Evolutionary conservation across 2,888 invertebrate genomes (phyloP), one percentile per base, ranked within the genome.

Genomic region (Drosophila subquinaria): DNA sequence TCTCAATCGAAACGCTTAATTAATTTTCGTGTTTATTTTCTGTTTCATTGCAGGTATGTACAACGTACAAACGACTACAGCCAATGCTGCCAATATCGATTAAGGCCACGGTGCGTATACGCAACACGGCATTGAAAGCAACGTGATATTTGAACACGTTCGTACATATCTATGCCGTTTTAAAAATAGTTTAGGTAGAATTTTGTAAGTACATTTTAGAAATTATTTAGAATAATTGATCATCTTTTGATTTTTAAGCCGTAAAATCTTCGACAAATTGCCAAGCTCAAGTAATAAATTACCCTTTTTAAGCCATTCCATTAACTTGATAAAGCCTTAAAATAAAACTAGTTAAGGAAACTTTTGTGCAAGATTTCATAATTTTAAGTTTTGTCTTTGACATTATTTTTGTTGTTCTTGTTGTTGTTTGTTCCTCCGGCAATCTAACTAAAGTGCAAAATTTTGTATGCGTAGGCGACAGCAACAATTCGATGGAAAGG

Each of bases 11-110:
- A 62, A 64, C 56, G 51, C 36, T 66, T 82, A 69, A 89, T 76
- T 82, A 79, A 86, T 76, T 72, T 60, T 55, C 51, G 17, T 73
- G 10, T 59, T 65, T 76, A 50, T 66, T 79, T 64, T 35, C 53
- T 76, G 17, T 81, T 69, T 90, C 78, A 69, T 88, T 91, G 13
- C 89, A 91, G 91, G 90, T 90, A 82, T 81, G 82, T 80, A 11
- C 43, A 27, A 45, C 27, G 48, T 10, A 50, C 52, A 48, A 52
- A 42, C 57, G 47, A 57, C 57, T 57, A 59, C 66, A 38, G 30
- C 63, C 27, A 75, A 68, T 69, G 57, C 57, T 63, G 73, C 68
- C 63, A 71, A 82, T 79, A 81, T 86, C 87, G 75, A 89, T 85
- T 85, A 76, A 75, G 85, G 87, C 75, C 89, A 81, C 52, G 17